Evolutionary conservation across 1,140 invertebrate genomes (phyloP).

Genomic region (Zaprionus lachaisei): DNA sequence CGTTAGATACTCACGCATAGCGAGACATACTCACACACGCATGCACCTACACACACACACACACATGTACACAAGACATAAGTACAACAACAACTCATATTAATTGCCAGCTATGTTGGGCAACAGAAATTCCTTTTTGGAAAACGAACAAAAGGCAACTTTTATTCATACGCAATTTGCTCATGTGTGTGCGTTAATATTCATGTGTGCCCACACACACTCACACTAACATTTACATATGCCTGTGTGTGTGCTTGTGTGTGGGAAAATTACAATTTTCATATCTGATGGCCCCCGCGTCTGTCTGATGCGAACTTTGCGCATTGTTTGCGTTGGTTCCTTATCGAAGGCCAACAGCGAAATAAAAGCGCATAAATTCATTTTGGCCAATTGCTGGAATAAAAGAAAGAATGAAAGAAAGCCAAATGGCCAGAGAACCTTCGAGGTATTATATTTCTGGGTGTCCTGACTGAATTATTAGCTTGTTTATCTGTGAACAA

Average conservation of each 20-base stretch:
- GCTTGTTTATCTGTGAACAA: neutral
- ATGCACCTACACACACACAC: slow-evolving; percentile 31
- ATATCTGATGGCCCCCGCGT: slow-evolving; percentile 47
- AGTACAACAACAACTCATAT: slow-evolving; percentile 43
- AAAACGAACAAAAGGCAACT: slow-evolving; percentile 61
- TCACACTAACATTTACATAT: slow-evolving; percentile 10
- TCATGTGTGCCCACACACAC: slow-evolving; percentile 42
- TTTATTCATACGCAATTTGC: slow-evolving; percentile 63
- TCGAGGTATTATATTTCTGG: neutral
- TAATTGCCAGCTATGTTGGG: slow-evolving; percentile 52
- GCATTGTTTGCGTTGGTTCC: slow-evolving; percentile 48
- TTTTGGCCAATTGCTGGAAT: slow-evolving; percentile 27
- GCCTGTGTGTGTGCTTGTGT: slow-evolving; percentile 4
- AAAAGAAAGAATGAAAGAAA: neutral
- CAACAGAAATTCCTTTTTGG: slow-evolving; percentile 50
- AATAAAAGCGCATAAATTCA: slow-evolving; percentile 29
- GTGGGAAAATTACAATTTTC: slow-evolving; percentile 70
- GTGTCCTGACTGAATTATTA: neutral
- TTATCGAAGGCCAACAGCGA: slow-evolving; percentile 26
- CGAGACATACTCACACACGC: slow-evolving; percentile 12
- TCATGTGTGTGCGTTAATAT: slow-evolving; percentile 56
- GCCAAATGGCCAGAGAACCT: slow-evolving; percentile 2
- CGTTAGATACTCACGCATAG: slow-evolving; percentile 34
- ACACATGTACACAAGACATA: slow-evolving; percentile 9
- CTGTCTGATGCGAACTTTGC: slow-evolving; percentile 20